These are phyloP conservation scores for Ypsolopha scabrella DNA, from an alignment of 2,888 invertebrate species.

Conservation along the genomic window DNA sequence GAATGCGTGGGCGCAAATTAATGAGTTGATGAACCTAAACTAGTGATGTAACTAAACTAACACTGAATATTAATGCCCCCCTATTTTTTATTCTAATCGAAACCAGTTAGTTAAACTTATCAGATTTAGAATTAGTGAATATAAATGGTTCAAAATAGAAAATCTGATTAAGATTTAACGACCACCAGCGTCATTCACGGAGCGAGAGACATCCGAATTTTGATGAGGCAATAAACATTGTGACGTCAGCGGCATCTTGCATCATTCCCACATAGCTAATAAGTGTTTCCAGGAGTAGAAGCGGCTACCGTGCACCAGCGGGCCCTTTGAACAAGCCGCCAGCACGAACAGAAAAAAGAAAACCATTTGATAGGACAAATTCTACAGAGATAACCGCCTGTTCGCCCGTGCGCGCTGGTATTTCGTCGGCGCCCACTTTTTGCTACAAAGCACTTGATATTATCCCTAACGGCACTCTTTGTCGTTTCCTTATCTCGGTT, in stretches of 20 bases:
- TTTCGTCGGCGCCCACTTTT: slow-evolving; percentile 47
- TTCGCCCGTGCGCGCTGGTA: slow-evolving; percentile 13
- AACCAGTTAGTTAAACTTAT: not conserved
- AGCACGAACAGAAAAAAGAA: slow-evolving; percentile 27
- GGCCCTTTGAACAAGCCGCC: slow-evolving; percentile 42
- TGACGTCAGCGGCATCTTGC: slow-evolving; percentile 26
- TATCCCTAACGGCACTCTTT: slow-evolving; percentile 29
- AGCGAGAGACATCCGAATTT: slow-evolving; percentile 23
- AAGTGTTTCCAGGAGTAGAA: slow-evolving; percentile 27
- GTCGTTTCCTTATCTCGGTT: not conserved
- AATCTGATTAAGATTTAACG: slow-evolving; percentile 25
- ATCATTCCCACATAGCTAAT: slow-evolving; percentile 28
- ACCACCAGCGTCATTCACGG: slow-evolving; percentile 16
- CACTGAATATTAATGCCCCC: not conserved
- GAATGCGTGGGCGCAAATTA: too few relatives aligned
- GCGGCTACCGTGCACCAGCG: slow-evolving; percentile 52
- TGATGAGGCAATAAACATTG: slow-evolving; percentile 42
- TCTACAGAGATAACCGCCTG: slow-evolving; percentile 52
- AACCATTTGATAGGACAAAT: slow-evolving; percentile 46
- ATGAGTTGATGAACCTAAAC: too few relatives aligned
- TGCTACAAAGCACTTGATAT: slow-evolving; percentile 43
- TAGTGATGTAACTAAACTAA: too few relatives aligned
- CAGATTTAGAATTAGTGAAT: not conserved
- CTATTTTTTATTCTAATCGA: not conserved
- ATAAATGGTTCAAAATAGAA: slow-evolving; percentile 21